Evolutionary conservation across 2,888 invertebrate genomes (phyloP), one percentile per base, ranked within the genome.

Genomic region (Gandaritis pyraliata): DNA sequence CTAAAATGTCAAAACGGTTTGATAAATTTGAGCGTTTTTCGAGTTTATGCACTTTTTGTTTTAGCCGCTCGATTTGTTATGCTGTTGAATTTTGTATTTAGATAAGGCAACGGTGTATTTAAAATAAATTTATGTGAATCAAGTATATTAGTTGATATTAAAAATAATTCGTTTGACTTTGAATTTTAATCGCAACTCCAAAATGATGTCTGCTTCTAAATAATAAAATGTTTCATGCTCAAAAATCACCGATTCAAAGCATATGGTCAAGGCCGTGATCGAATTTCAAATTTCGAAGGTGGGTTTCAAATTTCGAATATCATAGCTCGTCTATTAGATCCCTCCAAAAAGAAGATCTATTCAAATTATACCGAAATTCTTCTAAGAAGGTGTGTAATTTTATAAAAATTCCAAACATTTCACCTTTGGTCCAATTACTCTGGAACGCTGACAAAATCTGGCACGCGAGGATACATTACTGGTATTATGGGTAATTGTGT

Each of bases 11-110:
- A 82, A 78, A 71, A 69, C 52, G 61, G 64, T 78, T 79, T 87
- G 84, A 88, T 89, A 85, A 84, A 89, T 90, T 83, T 70, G 73
- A 75, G 72, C 66, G 75, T 81, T 76, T 81, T 72, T 13, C 56
- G 69, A 74, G 72, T 80, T n/a, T 81, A 68, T 72, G 67, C 71
- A 63, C 72, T 73, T 83, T 81, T 85, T 77, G 78, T 82, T 82
- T 85, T 85, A 81, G 77, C 77, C 76, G 82, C 54, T 64, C 68
- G 68, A 74, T 68, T 83, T 81, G 82, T 85, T 84, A 81, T 70
- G 78, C 63, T 52, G 41, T 48, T 46, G 70, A 72, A 68, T 74
- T 77, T 75, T 66, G 61, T 74, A 75, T 65, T 60, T 68, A n/a
- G n/a, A 69, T 56, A 51, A 38, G 43, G 58, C 67, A 72, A 70